Evolutionary conservation across 2,113 vertebrate genomes (phyloP).

Genomic region (Taxidea taxus): DNA sequence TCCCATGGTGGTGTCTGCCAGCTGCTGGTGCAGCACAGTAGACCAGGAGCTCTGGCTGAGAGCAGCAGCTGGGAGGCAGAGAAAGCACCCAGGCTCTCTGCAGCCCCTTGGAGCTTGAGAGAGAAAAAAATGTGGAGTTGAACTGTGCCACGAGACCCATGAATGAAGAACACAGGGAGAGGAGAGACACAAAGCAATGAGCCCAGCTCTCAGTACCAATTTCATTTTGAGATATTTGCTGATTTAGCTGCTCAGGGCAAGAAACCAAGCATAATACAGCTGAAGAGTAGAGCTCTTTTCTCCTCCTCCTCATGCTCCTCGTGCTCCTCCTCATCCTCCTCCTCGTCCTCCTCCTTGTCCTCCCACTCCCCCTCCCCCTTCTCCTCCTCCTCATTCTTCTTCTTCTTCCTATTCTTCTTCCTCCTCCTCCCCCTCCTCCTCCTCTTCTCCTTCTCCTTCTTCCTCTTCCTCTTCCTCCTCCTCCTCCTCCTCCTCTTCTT

Average conservation of each 20-base stretch:
- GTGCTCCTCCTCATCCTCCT: too few species aligned
- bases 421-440: too few species aligned
- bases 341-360: too few species aligned
- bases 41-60: neutral
- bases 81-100: too few species aligned
- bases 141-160: neutral
- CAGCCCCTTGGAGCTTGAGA: neutral
- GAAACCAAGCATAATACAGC: neutral
- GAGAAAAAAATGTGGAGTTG: neutral
- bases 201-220: neutral
- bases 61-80: neutral
- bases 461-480: too few species aligned
- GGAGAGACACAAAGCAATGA: neutral
- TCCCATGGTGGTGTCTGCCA: accelerated
- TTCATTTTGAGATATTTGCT: neutral
- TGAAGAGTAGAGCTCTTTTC: neutral
- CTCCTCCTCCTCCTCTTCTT: too few species aligned
- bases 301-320: too few species aligned
- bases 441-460: too few species aligned
- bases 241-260: neutral
- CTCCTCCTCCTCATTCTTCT: too few species aligned
- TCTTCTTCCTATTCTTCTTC: too few species aligned
- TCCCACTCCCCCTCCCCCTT: too few species aligned
- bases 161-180: neutral
- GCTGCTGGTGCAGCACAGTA: neutral